These are phyloP conservation scores for Aphrophora alni DNA, from an alignment of 2,888 invertebrate genomes.

Conservation along the genomic window DNA sequence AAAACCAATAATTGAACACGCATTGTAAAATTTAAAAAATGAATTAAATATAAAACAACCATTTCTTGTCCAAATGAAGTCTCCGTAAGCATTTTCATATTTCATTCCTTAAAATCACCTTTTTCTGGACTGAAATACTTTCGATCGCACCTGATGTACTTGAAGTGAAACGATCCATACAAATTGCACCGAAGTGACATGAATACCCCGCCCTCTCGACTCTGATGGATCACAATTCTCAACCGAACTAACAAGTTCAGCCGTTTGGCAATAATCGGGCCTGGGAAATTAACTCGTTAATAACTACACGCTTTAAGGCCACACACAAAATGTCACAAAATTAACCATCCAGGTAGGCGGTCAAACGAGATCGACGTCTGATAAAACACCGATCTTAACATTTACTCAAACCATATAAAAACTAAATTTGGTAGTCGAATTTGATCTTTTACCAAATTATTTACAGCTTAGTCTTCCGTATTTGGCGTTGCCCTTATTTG, in stretches of 20 bases:
- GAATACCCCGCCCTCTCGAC: not conserved
- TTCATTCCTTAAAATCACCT: too few species aligned
- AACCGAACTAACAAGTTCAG: not conserved
- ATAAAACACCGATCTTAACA: too few species aligned
- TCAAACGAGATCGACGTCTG: not conserved
- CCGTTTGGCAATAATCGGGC: not conserved
- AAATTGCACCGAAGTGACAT: too few species aligned
- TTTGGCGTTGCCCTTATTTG: not conserved
- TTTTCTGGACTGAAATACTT: too few species aligned
- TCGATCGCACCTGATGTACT: not conserved
- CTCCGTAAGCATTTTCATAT: too few species aligned
- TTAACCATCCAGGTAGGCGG: not conserved
- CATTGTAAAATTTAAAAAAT: too few species aligned
- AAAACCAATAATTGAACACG: too few species aligned
- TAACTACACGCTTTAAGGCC: not conserved
- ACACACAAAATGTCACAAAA: not conserved
- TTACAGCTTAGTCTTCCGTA: not conserved
- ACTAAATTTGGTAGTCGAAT: not conserved
- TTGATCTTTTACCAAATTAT: too few species aligned
- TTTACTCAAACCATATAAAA: not conserved
- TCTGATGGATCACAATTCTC: not conserved
- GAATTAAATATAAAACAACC: too few species aligned
- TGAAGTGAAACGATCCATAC: not conserved
- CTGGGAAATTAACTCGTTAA: slow-evolving; percentile 9
- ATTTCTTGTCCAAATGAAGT: too few species aligned